These are phyloP conservation scores for Mylabris phalerata DNA, from an alignment of 1,140 invertebrate species.

Conservation along the genomic window DNA sequence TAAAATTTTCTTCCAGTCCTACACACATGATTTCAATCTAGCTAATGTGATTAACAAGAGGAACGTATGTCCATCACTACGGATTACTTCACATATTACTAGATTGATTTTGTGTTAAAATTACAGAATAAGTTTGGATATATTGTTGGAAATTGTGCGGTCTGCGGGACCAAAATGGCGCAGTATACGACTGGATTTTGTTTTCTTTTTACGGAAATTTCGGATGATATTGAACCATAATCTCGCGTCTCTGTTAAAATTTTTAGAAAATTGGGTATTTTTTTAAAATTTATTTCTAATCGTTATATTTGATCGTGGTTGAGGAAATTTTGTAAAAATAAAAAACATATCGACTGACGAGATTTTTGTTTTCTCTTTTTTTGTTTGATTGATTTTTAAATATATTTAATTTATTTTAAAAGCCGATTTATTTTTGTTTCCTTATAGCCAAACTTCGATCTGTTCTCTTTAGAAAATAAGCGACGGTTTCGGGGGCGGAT, in stretches of 20 bases:
- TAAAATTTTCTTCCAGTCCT: constrained; percentile 13
- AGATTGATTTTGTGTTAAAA: not conserved
- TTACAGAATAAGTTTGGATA: constrained; percentile 27
- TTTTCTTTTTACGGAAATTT: not conserved
- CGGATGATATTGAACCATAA: not conserved
- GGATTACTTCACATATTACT: too few species aligned
- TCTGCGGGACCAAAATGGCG: constrained; percentile 20
- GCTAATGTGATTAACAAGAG: too few species aligned
- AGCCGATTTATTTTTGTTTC: constrained; percentile 29
- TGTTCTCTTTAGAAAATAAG: constrained; percentile 4
- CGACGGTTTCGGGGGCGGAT: not conserved
- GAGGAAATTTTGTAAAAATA: not conserved
- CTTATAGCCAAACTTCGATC: constrained; percentile 26
- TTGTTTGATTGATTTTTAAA: constrained; percentile 34
- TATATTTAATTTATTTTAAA: constrained; percentile 35
- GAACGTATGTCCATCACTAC: too few species aligned
- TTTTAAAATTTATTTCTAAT: not conserved
- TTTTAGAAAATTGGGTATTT: not conserved
- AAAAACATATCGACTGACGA: constrained; percentile 30
- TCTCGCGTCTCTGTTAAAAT: not conserved
- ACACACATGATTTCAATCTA: too few species aligned
- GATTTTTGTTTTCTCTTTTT: constrained; percentile 18
- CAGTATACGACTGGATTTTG: not conserved
- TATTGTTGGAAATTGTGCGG: constrained; percentile 10
- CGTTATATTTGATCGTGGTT: not conserved